Conservation (phyloP, 2,888 invertebrate species). For the Lissonota sp. region DNA sequence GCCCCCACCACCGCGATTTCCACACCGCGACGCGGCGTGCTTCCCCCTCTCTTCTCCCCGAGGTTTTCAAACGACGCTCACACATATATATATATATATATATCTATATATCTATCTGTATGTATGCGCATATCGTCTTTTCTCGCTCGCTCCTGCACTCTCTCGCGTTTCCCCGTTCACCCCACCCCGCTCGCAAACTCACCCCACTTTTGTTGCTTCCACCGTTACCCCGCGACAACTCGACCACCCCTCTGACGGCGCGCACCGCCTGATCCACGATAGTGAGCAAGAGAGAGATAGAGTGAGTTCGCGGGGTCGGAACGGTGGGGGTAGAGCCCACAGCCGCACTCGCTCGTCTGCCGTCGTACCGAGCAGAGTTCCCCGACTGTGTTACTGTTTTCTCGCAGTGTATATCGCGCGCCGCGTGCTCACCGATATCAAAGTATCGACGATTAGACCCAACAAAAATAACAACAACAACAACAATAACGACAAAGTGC, state of each 20-base stretch:
- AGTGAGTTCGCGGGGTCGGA: slow-evolving; percentile 55
- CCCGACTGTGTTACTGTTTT: slow-evolving; percentile 44
- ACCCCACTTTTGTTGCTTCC: slow-evolving; percentile 54
- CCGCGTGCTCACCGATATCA: slow-evolving; percentile 63
- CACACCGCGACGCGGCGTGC: slow-evolving; percentile 65
- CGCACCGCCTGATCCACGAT: slow-evolving; percentile 52
- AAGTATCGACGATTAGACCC: no score
- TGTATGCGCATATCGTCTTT: not conserved
- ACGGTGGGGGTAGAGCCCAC: slow-evolving; percentile 77
- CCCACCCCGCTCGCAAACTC: slow-evolving; percentile 61
- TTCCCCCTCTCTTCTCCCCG: slow-evolving; percentile 51
- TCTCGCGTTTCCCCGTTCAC: slow-evolving; percentile 45
- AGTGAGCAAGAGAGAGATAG: slow-evolving; percentile 1
- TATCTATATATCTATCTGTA: slow-evolving; percentile 6
- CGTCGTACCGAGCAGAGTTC: slow-evolving; percentile 80
- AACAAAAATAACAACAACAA: no score
- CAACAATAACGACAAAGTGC: no score
- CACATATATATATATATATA: slow-evolving; percentile 15
- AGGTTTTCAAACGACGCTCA: slow-evolving; percentile 1
- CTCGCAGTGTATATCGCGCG: slow-evolving; percentile 64
- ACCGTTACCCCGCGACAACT: slow-evolving; percentile 56
- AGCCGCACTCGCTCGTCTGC: slow-evolving; percentile 82
- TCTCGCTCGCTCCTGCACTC: slow-evolving; percentile 36
- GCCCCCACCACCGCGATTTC: slow-evolving; percentile 65
- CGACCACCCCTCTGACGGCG: slow-evolving; percentile 54